Percentiles rank a stretch among this genome's conserved stretches.
Conservation (phyloP, 2,113 vertebrate species). For the Stomatorhinus ivindoensis region DNA sequence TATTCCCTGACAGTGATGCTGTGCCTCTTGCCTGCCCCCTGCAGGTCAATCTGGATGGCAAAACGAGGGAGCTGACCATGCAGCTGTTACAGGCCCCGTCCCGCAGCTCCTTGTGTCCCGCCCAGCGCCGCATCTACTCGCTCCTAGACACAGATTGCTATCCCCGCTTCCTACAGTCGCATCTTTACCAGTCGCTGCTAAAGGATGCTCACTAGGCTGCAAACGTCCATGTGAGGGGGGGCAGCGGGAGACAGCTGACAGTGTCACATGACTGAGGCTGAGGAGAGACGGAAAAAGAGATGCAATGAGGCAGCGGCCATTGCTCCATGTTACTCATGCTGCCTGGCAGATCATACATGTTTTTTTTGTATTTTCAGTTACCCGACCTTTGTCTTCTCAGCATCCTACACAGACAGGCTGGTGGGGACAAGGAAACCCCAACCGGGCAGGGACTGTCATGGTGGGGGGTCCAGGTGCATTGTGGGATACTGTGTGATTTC, state of each 20-base stretch:
- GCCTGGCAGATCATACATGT: conserved; percentile 13
- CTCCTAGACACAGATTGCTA: conserved; percentile 65
- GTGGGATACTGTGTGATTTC: background rate
- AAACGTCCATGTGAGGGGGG: background rate
- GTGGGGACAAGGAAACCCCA: conserved; percentile 22
- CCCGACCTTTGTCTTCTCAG: background rate
- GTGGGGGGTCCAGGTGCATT: conserved; percentile 27
- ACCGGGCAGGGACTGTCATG: conserved; percentile 27
- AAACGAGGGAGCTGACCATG: conserved; percentile 58
- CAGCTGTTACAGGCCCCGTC: conserved; percentile 60
- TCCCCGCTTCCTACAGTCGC: conserved; percentile 64
- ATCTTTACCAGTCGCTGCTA: conserved; percentile 53
- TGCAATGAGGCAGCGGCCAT: background rate
- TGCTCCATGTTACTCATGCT: background rate
- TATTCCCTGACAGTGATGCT: background rate
- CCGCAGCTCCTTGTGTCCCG: conserved; percentile 47
- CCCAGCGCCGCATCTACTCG: conserved; percentile 62
- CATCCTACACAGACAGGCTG: conserved; percentile 7
- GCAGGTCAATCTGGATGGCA: conserved; percentile 68
- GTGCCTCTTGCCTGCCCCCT: background rate
- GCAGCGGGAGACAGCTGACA: background rate
- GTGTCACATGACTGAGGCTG: background rate
- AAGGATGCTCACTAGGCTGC: conserved; percentile 33
- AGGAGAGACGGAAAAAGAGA: background rate
- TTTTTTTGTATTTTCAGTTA: background rate